Evolutionary conservation across 1,140 invertebrate genomes (phyloP).

Genomic region (Ceratoteleas bidentatus): DNA sequence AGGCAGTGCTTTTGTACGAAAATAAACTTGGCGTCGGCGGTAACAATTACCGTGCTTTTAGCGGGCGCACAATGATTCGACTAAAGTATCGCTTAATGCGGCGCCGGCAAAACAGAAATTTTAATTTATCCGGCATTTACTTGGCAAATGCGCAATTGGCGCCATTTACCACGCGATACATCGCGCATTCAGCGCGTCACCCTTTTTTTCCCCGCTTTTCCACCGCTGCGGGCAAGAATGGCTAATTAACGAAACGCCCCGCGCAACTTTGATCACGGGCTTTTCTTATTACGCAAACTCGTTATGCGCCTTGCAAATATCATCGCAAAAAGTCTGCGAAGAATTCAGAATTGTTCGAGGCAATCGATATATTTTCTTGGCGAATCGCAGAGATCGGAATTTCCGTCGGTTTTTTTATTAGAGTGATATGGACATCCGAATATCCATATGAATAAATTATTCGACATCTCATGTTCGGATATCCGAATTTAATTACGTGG

Average conservation of each 20-base stretch:
- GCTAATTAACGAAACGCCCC: constrained; percentile 64
- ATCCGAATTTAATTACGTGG: too few relatives aligned
- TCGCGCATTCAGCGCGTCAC: not conserved
- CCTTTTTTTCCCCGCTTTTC: constrained; percentile 46
- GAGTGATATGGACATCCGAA: too few relatives aligned
- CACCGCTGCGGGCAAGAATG: constrained; percentile 53
- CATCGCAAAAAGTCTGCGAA: constrained; percentile 51
- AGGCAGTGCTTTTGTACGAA: not conserved
- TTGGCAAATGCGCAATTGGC: constrained; percentile 30
- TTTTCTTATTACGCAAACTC: constrained; percentile 63
- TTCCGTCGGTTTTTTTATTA: too few relatives aligned
- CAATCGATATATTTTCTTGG: not conserved
- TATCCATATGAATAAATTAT: too few relatives aligned
- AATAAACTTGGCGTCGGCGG: too few relatives aligned
- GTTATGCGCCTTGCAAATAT: constrained; percentile 62
- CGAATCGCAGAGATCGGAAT: not conserved
- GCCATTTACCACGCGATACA: constrained; percentile 33
- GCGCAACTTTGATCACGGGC: constrained; percentile 62
- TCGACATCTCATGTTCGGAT: too few relatives aligned
- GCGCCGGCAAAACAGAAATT: constrained; percentile 10
- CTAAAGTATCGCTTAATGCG: constrained; percentile 3
- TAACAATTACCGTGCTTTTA: not conserved
- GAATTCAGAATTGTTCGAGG: constrained; percentile 26
- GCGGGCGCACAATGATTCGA: constrained; percentile 1
- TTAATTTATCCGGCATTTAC: constrained; percentile 7